These are phyloP conservation scores for Spicauda simplicius DNA, from an alignment of 2,888 invertebrate genomes.

Conservation along the genomic window DNA sequence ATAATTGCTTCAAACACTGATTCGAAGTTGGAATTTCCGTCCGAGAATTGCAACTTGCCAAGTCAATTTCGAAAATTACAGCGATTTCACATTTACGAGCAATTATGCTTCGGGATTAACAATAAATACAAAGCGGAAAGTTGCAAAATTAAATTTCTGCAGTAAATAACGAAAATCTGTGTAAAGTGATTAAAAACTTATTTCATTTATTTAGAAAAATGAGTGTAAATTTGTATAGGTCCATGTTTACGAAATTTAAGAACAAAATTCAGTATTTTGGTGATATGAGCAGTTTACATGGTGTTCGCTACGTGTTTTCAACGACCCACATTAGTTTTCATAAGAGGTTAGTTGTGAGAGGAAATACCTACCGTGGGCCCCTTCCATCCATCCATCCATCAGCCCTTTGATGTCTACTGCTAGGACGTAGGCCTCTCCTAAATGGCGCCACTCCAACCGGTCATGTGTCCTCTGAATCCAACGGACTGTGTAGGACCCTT, in stretches of 20 bases:
- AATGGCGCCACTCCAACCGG: no score
- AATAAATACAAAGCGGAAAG: neutral
- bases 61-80: constrained; percentile 11
- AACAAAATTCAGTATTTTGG: constrained; percentile 65
- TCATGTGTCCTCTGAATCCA: no score
- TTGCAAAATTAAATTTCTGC: neutral
- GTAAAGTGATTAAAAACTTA: neutral
- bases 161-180: neutral
- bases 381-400: no score
- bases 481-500: no score
- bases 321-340: constrained; percentile 51
- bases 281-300: constrained; percentile 64
- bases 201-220: neutral
- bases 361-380: no score
- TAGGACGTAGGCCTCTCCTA: no score
- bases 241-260: constrained; percentile 45
- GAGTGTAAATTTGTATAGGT: neutral
- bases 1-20: constrained; percentile 13
- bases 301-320: constrained; percentile 65
- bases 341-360: constrained; percentile 53
- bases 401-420: no score
- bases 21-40: constrained; percentile 11
- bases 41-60: neutral
- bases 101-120: neutral
- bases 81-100: neutral